Conservation (phyloP, 2,888 invertebrate genomes). For the Petrophora chlorosata region DNA sequence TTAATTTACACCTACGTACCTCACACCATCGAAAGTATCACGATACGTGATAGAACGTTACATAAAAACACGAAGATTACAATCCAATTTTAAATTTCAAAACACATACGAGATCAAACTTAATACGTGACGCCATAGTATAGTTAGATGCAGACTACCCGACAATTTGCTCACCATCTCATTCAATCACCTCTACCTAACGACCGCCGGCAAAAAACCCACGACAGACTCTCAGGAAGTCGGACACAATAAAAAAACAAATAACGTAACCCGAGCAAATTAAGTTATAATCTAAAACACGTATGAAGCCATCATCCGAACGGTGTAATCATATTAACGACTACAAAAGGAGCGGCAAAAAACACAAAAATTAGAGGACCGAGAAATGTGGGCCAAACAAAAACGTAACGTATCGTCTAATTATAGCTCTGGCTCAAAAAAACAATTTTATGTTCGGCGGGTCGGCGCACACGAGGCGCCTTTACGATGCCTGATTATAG, state of each 20-base stretch:
- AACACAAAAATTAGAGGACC: conserved; percentile 83
- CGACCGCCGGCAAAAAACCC: conserved; percentile 74
- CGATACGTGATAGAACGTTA: conserved; percentile 47
- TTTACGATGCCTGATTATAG: conserved; percentile 54
- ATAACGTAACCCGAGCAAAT: conserved; percentile 79
- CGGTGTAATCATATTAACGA: conserved; percentile 84
- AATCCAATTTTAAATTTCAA: conserved; percentile 58
- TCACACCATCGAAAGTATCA: conserved; percentile 18
- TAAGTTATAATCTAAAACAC: conserved; percentile 84
- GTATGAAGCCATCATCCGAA: conserved; percentile 84
- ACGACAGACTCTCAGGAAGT: conserved; percentile 82
- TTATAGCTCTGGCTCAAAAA: conserved; percentile 81
- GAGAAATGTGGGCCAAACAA: conserved; percentile 84
- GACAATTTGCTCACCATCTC: conserved; percentile 76
- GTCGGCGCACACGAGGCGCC: conserved; percentile 65
- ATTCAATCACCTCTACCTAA: conserved; percentile 81
- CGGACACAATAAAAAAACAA: conserved; percentile 80
- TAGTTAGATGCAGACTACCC: conserved; percentile 44
- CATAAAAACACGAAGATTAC: conserved; percentile 36
- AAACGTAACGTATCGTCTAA: conserved; percentile 83
- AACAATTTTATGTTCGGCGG: conserved; percentile 79
- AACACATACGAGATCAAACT: conserved; percentile 58
- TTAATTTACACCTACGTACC: conserved; percentile 58
- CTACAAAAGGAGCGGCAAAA: conserved; percentile 83
- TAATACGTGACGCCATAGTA: conserved; percentile 57